Conservation (phyloP, 1,140 invertebrate genomes). For the Drosophila funebris region DNA sequence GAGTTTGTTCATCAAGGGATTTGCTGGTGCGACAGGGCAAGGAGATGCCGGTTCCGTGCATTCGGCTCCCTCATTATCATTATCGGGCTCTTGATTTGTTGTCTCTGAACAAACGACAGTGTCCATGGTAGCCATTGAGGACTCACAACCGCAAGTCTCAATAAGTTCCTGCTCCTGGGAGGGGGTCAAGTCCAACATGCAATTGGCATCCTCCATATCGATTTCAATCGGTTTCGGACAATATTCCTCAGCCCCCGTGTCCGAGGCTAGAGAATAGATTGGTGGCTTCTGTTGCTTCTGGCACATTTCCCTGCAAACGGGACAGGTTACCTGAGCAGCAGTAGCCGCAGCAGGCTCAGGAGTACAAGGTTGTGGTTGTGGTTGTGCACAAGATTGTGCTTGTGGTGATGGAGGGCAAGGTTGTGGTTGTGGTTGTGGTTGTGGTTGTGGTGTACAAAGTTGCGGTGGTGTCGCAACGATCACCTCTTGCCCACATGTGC, state of each 20-base stretch:
- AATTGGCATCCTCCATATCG: neutral
- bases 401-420: no score
- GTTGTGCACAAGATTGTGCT: neutral
- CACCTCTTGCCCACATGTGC: neutral
- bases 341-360: neutral
- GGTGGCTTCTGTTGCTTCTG: neutral
- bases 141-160: neutral
- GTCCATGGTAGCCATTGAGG: neutral
- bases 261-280: neutral
- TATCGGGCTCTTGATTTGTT: neutral
- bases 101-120: neutral
- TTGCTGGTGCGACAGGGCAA: neutral
- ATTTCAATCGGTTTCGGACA: slow-evolving; percentile 1
- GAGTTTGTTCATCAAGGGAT: neutral
- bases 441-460: neutral
- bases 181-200: neutral
- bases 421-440: neutral
- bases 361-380: neutral
- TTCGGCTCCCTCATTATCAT: neutral
- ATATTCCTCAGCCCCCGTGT: neutral
- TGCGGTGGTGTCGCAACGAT: neutral
- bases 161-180: neutral
- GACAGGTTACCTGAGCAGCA: neutral
- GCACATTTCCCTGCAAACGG: neutral
- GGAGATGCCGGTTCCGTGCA: neutral